phyloP scores from a whole-genome alignment of 2,797 vertebrate genomes.

The Spatula versicolor region DNA sequence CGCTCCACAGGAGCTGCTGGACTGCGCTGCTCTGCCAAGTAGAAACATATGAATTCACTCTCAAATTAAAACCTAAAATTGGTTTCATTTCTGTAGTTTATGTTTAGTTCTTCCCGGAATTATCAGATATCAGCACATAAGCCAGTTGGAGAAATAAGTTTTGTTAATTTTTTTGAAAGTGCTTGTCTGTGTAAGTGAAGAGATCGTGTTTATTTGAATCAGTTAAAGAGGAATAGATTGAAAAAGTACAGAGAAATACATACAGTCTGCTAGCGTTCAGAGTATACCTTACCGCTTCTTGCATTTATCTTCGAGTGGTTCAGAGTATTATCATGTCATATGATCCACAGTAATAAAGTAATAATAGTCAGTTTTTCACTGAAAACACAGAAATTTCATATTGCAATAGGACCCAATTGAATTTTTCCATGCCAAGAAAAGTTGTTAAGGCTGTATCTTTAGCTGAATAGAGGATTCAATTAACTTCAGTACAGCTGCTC shows the following conservation, averaged over 20 bases:
- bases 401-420: background rate
- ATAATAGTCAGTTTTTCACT: background rate
- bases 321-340: background rate
- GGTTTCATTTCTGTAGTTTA: background rate
- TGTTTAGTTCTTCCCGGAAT: background rate
- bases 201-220: conserved; percentile 15
- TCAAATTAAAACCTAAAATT: background rate
- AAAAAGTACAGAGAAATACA: background rate
- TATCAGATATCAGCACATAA: background rate
- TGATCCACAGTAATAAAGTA: background rate
- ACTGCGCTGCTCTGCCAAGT: conserved; percentile 1
- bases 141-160: background rate
- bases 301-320: background rate
- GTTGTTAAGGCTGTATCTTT: background rate
- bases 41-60: background rate
- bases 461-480: background rate
- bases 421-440: background rate
- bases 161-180: background rate
- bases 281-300: background rate
- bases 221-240: background rate
- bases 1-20: conserved; percentile 29
- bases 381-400: background rate
- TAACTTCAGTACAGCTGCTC: background rate
- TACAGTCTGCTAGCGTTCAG: background rate
- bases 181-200: background rate